phyloP scores from a whole-genome alignment of 1,140 invertebrate species.

The Pomacea maculata region DNA sequence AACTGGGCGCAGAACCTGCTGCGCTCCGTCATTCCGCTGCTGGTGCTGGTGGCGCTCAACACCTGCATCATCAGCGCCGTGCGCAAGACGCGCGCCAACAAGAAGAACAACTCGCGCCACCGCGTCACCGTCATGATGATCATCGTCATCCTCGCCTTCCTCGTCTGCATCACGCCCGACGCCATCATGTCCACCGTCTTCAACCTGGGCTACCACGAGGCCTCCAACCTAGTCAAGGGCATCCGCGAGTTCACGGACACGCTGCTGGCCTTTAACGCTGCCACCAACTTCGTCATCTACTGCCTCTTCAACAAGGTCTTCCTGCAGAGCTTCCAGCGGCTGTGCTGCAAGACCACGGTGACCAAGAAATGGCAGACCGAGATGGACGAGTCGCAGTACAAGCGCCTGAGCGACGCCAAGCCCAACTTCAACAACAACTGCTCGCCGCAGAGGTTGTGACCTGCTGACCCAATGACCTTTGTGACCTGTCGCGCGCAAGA shows the following conservation, averaged over 20 bases:
- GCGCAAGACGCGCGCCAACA: slow-evolving; percentile 55
- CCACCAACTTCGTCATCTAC: slow-evolving; percentile 80
- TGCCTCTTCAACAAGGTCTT: slow-evolving; percentile 82
- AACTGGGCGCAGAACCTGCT: slow-evolving; percentile 73
- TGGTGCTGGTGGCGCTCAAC: slow-evolving; percentile 66
- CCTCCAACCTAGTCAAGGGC: slow-evolving; percentile 64
- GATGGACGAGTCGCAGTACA: slow-evolving; percentile 41
- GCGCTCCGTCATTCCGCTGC: slow-evolving; percentile 73
- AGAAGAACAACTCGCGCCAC: slow-evolving; percentile 42
- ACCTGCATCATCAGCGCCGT: slow-evolving; percentile 77
- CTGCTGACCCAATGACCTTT: not conserved
- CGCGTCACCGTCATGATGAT: slow-evolving; percentile 80
- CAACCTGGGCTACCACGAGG: slow-evolving; percentile 62
- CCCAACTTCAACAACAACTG: slow-evolving; percentile 10
- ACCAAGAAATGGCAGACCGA: slow-evolving; percentile 32
- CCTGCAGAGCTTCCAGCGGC: slow-evolving; percentile 60
- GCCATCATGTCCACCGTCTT: slow-evolving; percentile 70
- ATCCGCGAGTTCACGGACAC: slow-evolving; percentile 81
- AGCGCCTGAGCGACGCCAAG: slow-evolving; percentile 32
- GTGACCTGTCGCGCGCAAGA: not conserved
- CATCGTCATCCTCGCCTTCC: slow-evolving; percentile 78
- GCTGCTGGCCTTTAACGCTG: slow-evolving; percentile 77
- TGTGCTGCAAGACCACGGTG: slow-evolving; percentile 40
- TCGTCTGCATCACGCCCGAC: slow-evolving; percentile 79
- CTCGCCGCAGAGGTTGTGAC: slow-evolving; percentile 14